These are phyloP conservation scores for Euproctis similis DNA, from an alignment of 2,888 invertebrate genomes.

Conservation along the genomic window DNA sequence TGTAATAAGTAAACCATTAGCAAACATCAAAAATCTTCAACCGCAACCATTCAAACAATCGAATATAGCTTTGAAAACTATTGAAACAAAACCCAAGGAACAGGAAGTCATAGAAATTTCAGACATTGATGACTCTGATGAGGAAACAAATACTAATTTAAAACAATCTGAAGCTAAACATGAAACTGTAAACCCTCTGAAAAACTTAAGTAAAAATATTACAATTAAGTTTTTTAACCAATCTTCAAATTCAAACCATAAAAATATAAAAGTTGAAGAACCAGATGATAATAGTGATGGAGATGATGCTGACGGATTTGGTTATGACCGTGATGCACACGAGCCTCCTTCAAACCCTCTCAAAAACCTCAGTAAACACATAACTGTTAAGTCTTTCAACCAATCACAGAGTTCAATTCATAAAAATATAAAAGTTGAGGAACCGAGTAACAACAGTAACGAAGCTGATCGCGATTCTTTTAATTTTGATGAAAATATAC, in stretches of 20 bases:
- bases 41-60: conserved; percentile 13
- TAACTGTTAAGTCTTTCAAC: conserved; percentile 41
- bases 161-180: conserved; percentile 8
- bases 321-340: conserved; percentile 18
- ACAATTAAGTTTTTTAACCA: conserved; percentile 38
- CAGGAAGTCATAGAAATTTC: conserved; percentile 55
- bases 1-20: conserved; percentile 44
- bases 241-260: conserved; percentile 6
- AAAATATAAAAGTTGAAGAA: conserved; percentile 12
- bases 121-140: conserved; percentile 64
- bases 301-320: conserved; percentile 2
- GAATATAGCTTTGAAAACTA: conserved; percentile 23
- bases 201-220: conserved; percentile 44
- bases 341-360: conserved; percentile 29
- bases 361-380: conserved; percentile 43
- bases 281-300: conserved; percentile 15
- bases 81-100: conserved; percentile 23
- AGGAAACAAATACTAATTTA: conserved; percentile 27
- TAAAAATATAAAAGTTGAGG: conserved; percentile 12
- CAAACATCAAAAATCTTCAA: conserved; percentile 13
- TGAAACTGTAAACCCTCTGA: conserved; percentile 28
- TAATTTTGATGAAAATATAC: conserved; percentile 14
- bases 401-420: conserved; percentile 7
- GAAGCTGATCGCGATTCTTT: conserved; percentile 5
- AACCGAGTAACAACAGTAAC: conserved; percentile 15